phyloP scores from a whole-genome alignment of 2,888 invertebrate species.

The Polyommatus iphigenia region DNA sequence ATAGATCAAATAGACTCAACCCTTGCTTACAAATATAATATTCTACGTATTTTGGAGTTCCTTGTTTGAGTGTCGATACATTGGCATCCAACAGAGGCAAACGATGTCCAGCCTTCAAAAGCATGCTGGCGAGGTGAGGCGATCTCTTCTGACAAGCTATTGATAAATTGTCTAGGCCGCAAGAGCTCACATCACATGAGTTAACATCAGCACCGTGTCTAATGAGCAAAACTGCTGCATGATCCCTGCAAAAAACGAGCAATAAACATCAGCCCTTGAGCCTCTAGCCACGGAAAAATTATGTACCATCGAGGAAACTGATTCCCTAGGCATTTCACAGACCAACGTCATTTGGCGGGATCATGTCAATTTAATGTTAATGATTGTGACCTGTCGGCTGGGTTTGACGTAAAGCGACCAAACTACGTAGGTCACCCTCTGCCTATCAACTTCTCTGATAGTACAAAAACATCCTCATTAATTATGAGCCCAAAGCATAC shows the following conservation, averaged over 20 bases:
- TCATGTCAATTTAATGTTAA: no score
- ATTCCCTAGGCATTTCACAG: no score
- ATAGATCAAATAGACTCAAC: constrained; percentile 75
- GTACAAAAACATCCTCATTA: no score
- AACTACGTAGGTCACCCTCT: no score
- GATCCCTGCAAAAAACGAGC: constrained; percentile 57
- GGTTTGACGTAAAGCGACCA: no score
- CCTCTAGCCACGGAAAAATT: no score
- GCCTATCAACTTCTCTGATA: no score
- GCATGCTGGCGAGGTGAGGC: constrained; percentile 56
- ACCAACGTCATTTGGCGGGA: no score
- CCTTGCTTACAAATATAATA: constrained; percentile 69
- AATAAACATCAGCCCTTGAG: neutral
- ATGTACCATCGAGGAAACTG: no score
- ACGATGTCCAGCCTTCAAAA: constrained; percentile 68
- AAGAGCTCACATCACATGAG: constrained; percentile 77
- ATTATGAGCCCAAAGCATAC: neutral
- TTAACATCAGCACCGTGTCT: constrained; percentile 84
- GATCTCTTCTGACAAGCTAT: constrained; percentile 70
- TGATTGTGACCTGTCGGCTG: no score
- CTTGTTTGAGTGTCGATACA: constrained; percentile 47
- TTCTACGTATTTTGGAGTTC: constrained; percentile 59
- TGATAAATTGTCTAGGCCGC: constrained; percentile 77
- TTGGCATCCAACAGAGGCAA: constrained; percentile 42
- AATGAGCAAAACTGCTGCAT: constrained; percentile 79